Base-by-base conservation (phyloP, 2,888 invertebrate genomes). In the Dryomyza anilis region DNA sequence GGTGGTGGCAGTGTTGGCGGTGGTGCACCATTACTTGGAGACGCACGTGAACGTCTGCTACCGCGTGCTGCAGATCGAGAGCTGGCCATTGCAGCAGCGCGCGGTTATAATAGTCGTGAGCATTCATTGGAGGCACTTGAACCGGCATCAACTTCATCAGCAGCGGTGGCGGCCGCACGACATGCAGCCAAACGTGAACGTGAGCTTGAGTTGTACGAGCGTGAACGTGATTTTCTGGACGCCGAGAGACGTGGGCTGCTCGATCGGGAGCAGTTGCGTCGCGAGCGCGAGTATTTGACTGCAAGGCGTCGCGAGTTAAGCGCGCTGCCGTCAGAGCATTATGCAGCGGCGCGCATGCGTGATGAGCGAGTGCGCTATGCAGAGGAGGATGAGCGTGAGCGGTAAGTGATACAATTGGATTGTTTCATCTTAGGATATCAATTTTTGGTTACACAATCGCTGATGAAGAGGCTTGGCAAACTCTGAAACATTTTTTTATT, bases 61-160 rank as follows among this genome's bases (percentile, higher is more conserved):
- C 89, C 89, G 0, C 83, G 89, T 58, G 87, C 88, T 14, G 87
- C 88, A 66, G 89, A 90, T 72, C 84, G 91, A 6, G 83, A 90
- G 59, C 84, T 88, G 63, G 87, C 88, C 19, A 83, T 88, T 63
- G 85, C 87, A 21, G 85, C 86, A 36, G 86, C 86, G 66, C 73
- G 81, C 3, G 76, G 73, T 0, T 83, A 78, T 23, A 78, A 76
- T 25, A 78, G 81, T 33, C 74, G 83, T 0, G 83, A 83, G 39
- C 78, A 81, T 0, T 82, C 82, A 0, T 66, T 82, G 33, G 82
- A 82, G 33, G 71, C 74, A 0, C n/a, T n/a, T n/a, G n/a, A n/a
- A n/a, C n/a, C n/a, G n/a, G n/a, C n/a, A n/a, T n/a, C n/a, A n/a
- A n/a, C n/a, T n/a, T n/a, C n/a, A n/a, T n/a, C n/a, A n/a, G n/a